phyloP scores from a whole-genome alignment of 2,113 vertebrate genomes.

The Prunella fulvescens region DNA sequence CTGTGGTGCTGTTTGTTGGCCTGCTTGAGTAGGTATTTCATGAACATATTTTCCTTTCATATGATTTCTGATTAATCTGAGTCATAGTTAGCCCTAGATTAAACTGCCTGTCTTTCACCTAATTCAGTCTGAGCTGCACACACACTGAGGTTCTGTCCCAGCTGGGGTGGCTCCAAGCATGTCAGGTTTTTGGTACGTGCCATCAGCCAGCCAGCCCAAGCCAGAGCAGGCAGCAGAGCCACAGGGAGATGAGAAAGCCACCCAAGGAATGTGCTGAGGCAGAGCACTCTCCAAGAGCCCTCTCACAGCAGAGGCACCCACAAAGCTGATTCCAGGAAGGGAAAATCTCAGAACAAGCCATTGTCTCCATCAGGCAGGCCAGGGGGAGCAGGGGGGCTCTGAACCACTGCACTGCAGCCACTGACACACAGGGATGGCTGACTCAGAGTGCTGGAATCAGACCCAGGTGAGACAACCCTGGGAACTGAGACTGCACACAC shows the following conservation, averaged over 20 bases:
- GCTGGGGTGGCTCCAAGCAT: neutral
- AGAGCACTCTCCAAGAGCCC: neutral
- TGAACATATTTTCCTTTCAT: neutral
- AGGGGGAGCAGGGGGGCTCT: neutral
- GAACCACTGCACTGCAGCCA: neutral
- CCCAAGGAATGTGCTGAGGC: neutral
- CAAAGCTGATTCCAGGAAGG: neutral
- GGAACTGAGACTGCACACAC: neutral
- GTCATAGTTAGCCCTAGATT: neutral
- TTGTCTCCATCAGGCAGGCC: accelerated
- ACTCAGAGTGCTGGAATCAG: neutral
- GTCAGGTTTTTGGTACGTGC: neutral
- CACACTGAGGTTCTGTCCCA: neutral
- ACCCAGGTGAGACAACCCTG: neutral
- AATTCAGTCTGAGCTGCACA: neutral
- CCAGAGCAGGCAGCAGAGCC: neutral
- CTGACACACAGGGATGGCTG: accelerated
- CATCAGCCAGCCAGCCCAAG: neutral
- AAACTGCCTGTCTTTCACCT: neutral
- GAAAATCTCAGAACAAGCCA: neutral
- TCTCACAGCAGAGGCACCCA: neutral
- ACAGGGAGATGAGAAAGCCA: neutral
- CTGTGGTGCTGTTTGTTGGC: neutral
- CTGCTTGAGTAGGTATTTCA: neutral
- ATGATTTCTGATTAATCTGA: neutral